phyloP scores from a whole-genome alignment of 1,140 invertebrate genomes.

The Brachystomella parvula region DNA sequence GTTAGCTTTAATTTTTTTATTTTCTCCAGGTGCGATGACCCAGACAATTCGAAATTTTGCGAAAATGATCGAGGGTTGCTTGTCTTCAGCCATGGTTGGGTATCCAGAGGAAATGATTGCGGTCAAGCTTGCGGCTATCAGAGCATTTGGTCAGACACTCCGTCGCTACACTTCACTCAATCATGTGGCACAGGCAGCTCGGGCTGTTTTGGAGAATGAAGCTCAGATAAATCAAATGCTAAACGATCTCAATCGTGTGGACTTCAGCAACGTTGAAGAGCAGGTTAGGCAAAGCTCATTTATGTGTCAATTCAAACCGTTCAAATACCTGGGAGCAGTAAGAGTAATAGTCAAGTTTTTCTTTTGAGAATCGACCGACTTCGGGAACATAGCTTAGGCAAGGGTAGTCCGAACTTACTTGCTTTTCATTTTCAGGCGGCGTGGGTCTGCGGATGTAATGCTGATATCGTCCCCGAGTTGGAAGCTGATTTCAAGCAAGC shows the following conservation, averaged over 20 bases:
- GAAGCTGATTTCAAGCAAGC: conserved; percentile 92
- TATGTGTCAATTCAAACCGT: neutral
- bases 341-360: conserved; percentile 3
- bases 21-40: conserved; percentile 64
- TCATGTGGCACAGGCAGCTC: conserved; percentile 90
- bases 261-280: conserved; percentile 92
- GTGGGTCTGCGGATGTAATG: conserved; percentile 95
- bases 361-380: no score
- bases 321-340: conserved; percentile 8
- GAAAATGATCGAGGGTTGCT: conserved; percentile 79
- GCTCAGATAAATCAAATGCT: conserved; percentile 96
- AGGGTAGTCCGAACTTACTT: no score
- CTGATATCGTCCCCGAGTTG: conserved; percentile 71
- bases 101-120: conserved; percentile 75
- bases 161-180: conserved; percentile 96
- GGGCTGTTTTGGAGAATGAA: conserved; percentile 90
- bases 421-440: conserved; percentile 60
- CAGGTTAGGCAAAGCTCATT: conserved; percentile 52
- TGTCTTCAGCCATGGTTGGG: conserved; percentile 75
- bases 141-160: conserved; percentile 88
- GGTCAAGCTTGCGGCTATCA: conserved; percentile 74
- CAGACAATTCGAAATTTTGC: conserved; percentile 90
- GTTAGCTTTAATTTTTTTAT: conserved; percentile 8
- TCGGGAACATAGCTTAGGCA: no score
- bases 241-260: conserved; percentile 89